Percentiles rank a stretch among this genome's conserved stretches.
phyloP scores from a whole-genome alignment of 1,140 invertebrate species.

The Homalodisca vitripennis region DNA sequence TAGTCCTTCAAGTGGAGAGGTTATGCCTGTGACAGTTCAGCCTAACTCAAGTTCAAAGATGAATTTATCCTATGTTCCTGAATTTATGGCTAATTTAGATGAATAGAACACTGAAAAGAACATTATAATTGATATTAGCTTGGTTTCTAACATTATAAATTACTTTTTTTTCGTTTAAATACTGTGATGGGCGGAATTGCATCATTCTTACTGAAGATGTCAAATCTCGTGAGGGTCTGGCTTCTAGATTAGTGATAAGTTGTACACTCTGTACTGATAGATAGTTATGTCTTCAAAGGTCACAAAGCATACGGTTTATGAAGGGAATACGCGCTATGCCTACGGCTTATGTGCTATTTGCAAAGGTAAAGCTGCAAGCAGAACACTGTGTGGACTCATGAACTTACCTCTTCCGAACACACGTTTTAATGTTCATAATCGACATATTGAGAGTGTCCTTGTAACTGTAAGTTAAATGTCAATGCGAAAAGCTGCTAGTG shows the following conservation, averaged over 20 bases:
- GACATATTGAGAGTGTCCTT: background rate
- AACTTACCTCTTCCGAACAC: constrained; percentile 1
- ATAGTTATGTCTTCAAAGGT: background rate
- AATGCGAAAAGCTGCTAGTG: background rate
- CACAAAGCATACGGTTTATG: background rate
- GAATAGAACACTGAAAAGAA: background rate
- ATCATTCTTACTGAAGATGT: background rate
- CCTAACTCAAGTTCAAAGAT: background rate
- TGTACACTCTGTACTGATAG: background rate
- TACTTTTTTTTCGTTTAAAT: background rate
- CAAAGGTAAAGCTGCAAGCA: constrained; percentile 8
- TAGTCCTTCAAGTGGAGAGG: no score
- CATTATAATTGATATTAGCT: background rate
- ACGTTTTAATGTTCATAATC: background rate
- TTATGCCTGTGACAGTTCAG: no score
- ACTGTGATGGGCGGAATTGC: background rate
- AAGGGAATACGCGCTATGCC: background rate
- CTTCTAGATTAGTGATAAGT: background rate
- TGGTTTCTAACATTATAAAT: background rate
- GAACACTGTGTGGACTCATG: constrained; percentile 23
- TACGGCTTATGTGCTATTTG: constrained; percentile 1
- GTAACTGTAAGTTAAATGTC: background rate
- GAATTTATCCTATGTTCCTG: background rate
- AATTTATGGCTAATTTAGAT: background rate
- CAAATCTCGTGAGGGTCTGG: background rate